Base-by-base conservation (phyloP, 2,888 invertebrate species). In the Clitarchus hookeri region DNA sequence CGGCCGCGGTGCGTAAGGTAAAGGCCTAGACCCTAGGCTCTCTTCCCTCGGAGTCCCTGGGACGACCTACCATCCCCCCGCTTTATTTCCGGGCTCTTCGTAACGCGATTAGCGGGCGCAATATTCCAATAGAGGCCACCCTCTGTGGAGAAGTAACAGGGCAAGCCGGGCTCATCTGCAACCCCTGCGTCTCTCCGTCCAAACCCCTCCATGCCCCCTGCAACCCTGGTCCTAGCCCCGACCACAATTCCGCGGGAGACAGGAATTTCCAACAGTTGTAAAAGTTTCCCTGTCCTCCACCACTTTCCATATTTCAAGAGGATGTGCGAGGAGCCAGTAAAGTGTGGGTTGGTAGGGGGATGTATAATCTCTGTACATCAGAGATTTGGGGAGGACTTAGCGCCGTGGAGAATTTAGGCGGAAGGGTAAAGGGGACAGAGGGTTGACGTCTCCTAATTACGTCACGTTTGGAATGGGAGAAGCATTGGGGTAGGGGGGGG, bases 401-500 rank as follows among this genome's bases (percentile, higher is more conserved):
- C n/a, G 65, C 19, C 48, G 48, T 16, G 48, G 48, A 48, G 48
- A 48, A 48, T 48, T 48, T 48, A 1, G 48, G 48, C 48, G 48
- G 48, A 16, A 48, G 48, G 48, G 48, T 48, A 48, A 48, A 48
- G 6, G 36, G 48, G 8, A 6, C 65, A n/a, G 65, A 65, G 65
- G 65, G 65, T 19, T 65, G 65, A 65, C 65, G 65, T 65, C 65
- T n/a, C 65, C 65, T 65, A 65, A 65, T 65, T 65, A n/a, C 65
- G 65, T 65, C 65, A n/a, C 65, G 65, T 11, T 1, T 1, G 19
- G 13, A 16, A 19, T 1, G 65, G 65, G 65, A 19, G 65, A n/a
- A 65, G 65, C 23, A 3, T 65, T 65, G 13, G 65, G 65, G 23
- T n/a, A n/a, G 23, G 48, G 6, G 8, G 6, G 48, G 48, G 6